phyloP scores from a whole-genome alignment of 2,797 vertebrate genomes.

The Acipenser oxyrinchus region DNA sequence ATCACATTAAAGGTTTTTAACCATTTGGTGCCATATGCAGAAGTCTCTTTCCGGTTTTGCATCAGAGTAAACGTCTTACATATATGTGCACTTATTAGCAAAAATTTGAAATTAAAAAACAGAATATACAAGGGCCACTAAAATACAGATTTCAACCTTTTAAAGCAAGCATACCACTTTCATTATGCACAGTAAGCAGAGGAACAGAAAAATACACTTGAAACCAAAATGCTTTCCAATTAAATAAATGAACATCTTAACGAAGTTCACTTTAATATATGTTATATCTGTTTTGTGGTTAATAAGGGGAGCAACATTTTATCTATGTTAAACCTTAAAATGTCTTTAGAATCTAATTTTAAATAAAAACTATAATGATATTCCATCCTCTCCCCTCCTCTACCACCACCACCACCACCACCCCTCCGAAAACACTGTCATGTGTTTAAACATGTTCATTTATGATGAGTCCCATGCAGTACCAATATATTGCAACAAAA shows the following conservation, averaged over 20 bases:
- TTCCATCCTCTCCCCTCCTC: not conserved
- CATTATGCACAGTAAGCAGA: not conserved
- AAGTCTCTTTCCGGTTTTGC: conserved; percentile 19
- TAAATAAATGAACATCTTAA: not conserved
- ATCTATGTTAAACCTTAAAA: no score
- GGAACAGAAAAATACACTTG: not conserved
- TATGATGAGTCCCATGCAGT: conserved; percentile 52
- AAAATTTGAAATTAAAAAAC: conserved; percentile 13
- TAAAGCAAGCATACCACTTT: not conserved
- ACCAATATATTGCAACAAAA: conserved; percentile 46
- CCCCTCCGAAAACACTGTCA: conserved; percentile 25
- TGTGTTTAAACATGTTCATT: conserved; percentile 34
- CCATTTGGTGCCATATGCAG: conserved; percentile 26
- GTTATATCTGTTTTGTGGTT: conserved; percentile 20
- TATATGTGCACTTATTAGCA: conserved; percentile 39
- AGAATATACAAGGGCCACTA: not conserved
- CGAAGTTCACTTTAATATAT: not conserved
- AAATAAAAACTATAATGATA: no score
- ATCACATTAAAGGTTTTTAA: conserved; percentile 23
- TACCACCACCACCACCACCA: conserved; percentile 13
- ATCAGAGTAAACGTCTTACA: conserved; percentile 10
- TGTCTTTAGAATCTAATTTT: no score
- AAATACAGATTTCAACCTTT: not conserved
- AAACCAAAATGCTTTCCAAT: not conserved
- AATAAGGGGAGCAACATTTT: conserved; percentile 10